Evolutionary conservation across 2,797 vertebrate species (phyloP), one percentile per base, ranked within the genome.

Genomic region (Cynopterus sphinx): DNA sequence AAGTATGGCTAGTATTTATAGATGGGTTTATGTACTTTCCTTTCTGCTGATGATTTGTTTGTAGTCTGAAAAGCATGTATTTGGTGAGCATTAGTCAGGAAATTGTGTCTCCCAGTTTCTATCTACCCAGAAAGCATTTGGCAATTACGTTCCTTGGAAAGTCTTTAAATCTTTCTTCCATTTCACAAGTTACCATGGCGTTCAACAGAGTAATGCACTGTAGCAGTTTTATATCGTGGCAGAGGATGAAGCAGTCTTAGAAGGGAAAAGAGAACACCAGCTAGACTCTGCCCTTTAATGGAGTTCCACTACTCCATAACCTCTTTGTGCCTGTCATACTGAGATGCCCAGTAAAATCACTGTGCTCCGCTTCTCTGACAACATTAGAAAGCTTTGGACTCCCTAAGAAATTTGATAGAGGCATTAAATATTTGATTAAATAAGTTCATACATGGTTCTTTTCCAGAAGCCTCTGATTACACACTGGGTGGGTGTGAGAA

Each of bases 351-450:
- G 28, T 87, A 88, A 96, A 87, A 77, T 92, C 41, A 90, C 59
- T 83, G 12, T 89, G 63, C 36, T 93, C 46, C 43, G 73, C 22
- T 70, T 93, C 15, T 78, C 51, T 61, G 89, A 93, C 41, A 12
- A 43, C 96, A 61, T 91, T 83, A 84, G 78, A 87, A 87, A 82
- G 49, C 13, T 87, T 51, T 87, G 22, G 31, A 59, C 57, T 93
- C 28, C 77, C 55, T 89, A 88, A 94, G 77, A 88, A 93, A 97
- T 91, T 57, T 94, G 51, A 94, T 74, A 85, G 53, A 71, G 41
- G 41, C 24, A 57, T 92, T 96, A 93, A 95, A 90, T 94, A 95
- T 84, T 91, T 86, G 28, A 90, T 91, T 43, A 94, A 90, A 87
- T 85, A 51, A 90, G 93, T 92, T 88, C 43, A 33, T 88, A 82